Conservation (phyloP, 1,140 invertebrate species). For the Dermatophagoides farinae region DNA sequence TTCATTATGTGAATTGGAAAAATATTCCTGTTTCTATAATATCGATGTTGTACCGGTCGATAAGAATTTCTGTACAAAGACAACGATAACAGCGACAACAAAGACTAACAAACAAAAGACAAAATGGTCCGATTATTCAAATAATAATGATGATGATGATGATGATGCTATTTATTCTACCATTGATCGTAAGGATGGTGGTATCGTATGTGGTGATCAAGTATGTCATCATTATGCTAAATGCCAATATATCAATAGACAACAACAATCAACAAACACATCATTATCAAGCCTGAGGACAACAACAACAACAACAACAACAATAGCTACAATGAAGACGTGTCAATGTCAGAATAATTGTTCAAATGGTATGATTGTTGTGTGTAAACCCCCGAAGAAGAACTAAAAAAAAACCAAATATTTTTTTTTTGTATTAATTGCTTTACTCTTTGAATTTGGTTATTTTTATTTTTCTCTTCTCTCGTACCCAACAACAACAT, state of each 20-base stretch:
- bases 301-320: not conserved
- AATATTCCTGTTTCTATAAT: not conserved
- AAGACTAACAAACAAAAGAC: conserved; percentile 42
- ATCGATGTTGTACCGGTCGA: conserved; percentile 3
- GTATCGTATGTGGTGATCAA: not conserved
- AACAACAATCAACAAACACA: too few relatives aligned
- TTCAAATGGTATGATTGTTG: not conserved
- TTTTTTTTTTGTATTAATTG: too few relatives aligned
- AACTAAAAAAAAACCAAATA: too few relatives aligned
- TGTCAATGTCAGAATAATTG: not conserved
- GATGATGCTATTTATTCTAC: not conserved
- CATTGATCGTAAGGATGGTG: too few relatives aligned
- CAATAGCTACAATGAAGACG: not conserved
- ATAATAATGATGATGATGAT: too few relatives aligned
- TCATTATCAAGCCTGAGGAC: too few relatives aligned
- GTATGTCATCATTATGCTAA: not conserved
- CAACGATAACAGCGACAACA: conserved; percentile 22
- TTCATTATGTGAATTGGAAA: conserved; percentile 5
- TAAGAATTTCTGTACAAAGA: too few relatives aligned
- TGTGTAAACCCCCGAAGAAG: too few relatives aligned
- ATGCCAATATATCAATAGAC: not conserved
- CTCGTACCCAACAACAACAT: too few relatives aligned
- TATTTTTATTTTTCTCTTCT: too few relatives aligned
- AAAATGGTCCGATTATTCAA: too few relatives aligned
- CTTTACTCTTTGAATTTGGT: too few relatives aligned